phyloP scores from a whole-genome alignment of 2,113 vertebrate species.

The Callorhinus ursinus region DNA sequence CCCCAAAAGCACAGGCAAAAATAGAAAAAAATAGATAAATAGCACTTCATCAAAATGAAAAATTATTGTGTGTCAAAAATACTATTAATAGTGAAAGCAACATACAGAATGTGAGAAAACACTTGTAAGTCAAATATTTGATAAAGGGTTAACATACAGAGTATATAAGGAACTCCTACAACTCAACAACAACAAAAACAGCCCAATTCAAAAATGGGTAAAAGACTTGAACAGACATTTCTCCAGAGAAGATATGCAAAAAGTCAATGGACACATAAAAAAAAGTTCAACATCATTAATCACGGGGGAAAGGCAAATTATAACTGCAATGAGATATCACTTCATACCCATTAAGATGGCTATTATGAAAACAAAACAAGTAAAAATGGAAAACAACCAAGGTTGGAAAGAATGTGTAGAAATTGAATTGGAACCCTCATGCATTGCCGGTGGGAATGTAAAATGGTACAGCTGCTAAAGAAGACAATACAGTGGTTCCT shows the following conservation, averaged over 20 bases:
- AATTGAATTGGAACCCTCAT: neutral
- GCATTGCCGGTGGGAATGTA: neutral
- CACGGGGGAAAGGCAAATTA: neutral
- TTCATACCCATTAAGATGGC: neutral
- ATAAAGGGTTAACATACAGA: neutral
- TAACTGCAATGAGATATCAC: neutral
- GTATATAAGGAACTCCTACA: neutral
- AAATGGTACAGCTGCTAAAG: neutral
- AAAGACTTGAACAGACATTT: neutral
- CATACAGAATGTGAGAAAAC: neutral
- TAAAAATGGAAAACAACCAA: neutral
- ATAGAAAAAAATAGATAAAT: neutral
- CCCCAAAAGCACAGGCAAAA: neutral
- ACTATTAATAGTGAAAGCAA: neutral
- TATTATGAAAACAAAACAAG: neutral
- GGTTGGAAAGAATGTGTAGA: neutral
- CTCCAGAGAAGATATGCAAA: neutral
- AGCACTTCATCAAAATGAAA: neutral
- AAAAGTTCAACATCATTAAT: neutral
- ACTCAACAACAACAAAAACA: neutral
- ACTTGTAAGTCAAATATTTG: neutral
- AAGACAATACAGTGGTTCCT: too few species aligned
- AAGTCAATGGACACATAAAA: neutral
- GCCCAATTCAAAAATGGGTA: neutral
- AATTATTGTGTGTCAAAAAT: neutral